Conservation (phyloP, 2,797 vertebrate genomes). For the Enteromius thamalakanensis region DNA sequence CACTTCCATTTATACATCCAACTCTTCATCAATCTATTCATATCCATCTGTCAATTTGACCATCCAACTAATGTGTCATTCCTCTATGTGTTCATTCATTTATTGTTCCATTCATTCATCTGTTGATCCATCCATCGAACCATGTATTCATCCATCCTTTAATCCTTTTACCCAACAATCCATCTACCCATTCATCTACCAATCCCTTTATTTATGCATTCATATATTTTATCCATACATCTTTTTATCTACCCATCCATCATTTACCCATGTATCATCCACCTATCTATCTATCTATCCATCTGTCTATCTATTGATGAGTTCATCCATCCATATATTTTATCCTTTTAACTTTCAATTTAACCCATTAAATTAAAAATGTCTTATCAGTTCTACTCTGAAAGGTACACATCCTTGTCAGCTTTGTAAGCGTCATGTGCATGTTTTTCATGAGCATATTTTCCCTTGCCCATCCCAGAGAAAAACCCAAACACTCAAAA, state of each 20-base stretch:
- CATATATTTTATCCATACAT: not conserved
- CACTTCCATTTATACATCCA: not conserved
- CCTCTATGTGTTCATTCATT: not conserved
- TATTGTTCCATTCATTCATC: not conserved
- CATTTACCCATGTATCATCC: not conserved
- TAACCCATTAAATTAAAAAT: too few species aligned
- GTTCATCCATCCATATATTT: not conserved
- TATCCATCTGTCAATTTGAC: not conserved
- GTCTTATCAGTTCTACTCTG: not conserved
- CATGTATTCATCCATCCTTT: not conserved
- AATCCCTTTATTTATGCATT: not conserved
- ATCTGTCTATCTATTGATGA: not conserved
- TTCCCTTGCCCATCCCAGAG: conserved; percentile 5
- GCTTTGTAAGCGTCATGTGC: not conserved
- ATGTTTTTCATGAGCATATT: not conserved
- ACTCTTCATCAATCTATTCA: not conserved
- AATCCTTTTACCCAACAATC: not conserved
- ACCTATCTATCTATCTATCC: not conserved
- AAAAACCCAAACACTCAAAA: conserved; percentile 27
- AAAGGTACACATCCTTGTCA: too few species aligned
- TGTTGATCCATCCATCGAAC: not conserved
- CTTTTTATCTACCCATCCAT: not conserved
- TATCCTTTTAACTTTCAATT: not conserved
- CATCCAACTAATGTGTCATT: not conserved
- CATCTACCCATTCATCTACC: not conserved